phyloP scores from a whole-genome alignment of 2,888 invertebrate species.

The Stenotaenia linearis region DNA sequence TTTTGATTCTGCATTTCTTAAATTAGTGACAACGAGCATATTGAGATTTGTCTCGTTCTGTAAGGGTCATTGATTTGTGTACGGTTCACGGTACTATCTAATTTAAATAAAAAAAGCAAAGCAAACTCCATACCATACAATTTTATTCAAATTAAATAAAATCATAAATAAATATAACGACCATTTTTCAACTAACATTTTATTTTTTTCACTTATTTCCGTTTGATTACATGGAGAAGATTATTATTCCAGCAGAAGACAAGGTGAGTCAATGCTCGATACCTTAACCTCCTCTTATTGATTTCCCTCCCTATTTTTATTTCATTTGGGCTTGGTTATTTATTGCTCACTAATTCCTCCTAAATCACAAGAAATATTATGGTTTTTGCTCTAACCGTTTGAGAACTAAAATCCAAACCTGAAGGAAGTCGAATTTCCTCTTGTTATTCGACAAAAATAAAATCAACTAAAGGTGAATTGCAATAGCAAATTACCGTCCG shows the following conservation, averaged over 20 bases:
- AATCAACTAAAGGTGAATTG: neutral
- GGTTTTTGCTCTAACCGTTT: neutral
- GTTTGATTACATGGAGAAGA: conserved; percentile 13
- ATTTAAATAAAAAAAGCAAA: neutral
- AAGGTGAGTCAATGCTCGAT: conserved; percentile 19
- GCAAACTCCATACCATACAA: neutral
- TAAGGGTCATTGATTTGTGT: conserved; percentile 5
- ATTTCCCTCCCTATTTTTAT: conserved; percentile 8
- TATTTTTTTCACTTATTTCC: neutral
- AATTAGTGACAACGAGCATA: neutral
- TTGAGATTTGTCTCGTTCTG: neutral
- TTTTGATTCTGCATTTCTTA: neutral
- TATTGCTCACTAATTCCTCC: neutral
- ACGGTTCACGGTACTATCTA: neutral
- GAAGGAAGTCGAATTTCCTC: conserved; percentile 12
- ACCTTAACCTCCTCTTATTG: conserved; percentile 4
- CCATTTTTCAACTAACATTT: neutral
- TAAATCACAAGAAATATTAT: neutral
- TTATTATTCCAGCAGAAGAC: conserved; percentile 23
- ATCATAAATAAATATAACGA: neutral
- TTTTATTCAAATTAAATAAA: neutral
- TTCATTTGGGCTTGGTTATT: neutral
- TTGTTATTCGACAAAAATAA: neutral
- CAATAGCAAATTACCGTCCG: too few species aligned
- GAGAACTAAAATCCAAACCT: neutral